These are phyloP conservation scores for Drosophila ironensis DNA, from an alignment of 1,140 invertebrate species.

Conservation along the genomic window DNA sequence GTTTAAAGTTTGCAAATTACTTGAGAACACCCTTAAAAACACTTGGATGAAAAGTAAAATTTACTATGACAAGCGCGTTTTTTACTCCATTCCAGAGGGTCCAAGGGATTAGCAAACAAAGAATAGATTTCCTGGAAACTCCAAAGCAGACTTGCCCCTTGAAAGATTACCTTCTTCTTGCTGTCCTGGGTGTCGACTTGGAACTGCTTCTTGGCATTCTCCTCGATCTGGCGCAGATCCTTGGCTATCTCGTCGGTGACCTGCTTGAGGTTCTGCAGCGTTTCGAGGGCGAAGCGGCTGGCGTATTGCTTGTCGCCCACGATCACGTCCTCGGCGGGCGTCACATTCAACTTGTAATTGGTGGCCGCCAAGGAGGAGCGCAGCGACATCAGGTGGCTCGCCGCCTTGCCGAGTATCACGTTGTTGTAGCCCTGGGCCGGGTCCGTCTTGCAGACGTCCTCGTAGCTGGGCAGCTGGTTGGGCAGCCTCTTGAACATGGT, in stretches of 20 bases:
- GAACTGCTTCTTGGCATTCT: constrained; percentile 23
- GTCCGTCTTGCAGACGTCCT: constrained; percentile 34
- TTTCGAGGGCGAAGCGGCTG: constrained; percentile 71
- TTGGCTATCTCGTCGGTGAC: constrained; percentile 61
- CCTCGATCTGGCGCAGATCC: constrained; percentile 50
- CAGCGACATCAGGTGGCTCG: constrained; percentile 59
- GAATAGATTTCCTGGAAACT: neutral
- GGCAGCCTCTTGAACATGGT: constrained; percentile 50
- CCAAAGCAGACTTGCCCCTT: too few species aligned
- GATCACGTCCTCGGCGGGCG: constrained; percentile 70
- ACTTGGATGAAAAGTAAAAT: too few species aligned
- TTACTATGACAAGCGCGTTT: too few species aligned
- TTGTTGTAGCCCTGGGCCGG: constrained; percentile 58
- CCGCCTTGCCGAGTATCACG: constrained; percentile 59
- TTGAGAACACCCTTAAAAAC: too few species aligned
- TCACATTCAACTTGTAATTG: constrained; percentile 70
- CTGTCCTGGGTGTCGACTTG: too few species aligned
- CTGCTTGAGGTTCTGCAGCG: constrained; percentile 53
- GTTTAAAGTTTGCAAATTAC: too few species aligned
- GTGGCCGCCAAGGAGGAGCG: constrained; percentile 60
- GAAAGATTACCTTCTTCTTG: too few species aligned
- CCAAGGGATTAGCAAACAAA: too few species aligned
- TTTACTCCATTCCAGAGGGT: too few species aligned
- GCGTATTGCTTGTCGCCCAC: constrained; percentile 78
- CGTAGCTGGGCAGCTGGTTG: constrained; percentile 69